Conservation (phyloP, 1,140 invertebrate genomes). For the Eumeta japonica region DNA sequence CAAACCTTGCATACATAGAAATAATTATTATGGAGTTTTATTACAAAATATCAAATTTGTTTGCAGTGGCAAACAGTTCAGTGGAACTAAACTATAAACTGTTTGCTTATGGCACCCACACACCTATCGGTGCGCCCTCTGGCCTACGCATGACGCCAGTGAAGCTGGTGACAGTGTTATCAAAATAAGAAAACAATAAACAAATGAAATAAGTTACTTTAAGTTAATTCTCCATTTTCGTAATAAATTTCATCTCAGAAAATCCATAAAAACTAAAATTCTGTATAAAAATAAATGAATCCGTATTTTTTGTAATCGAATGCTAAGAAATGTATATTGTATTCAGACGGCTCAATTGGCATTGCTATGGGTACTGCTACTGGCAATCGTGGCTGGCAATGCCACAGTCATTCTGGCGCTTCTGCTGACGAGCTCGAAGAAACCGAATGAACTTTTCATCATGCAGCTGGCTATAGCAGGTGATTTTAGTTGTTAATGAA, state of each 20-base stretch:
- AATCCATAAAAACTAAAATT: not conserved
- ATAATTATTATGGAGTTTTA: no score
- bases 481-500: slow-evolving; percentile 42
- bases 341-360: slow-evolving; percentile 87
- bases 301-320: slow-evolving; percentile 12
- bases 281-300: not conserved
- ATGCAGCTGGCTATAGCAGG: slow-evolving; percentile 91
- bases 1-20: no score
- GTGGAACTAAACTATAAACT: no score
- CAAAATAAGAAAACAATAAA: not conserved
- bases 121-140: no score
- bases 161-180: no score
- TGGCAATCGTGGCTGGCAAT: slow-evolving; percentile 87
- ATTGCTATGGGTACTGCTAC: slow-evolving; percentile 82
- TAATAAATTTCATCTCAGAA: not conserved
- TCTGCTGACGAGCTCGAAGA: slow-evolving; percentile 75
- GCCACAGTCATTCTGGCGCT: slow-evolving; percentile 82
- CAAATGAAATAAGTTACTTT: not conserved
- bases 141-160: no score
- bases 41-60: no score
- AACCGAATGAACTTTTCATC: slow-evolving; percentile 95
- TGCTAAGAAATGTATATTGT: no score
- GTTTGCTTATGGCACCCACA: no score
- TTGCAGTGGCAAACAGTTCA: no score
- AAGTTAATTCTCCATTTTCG: not conserved